Evolutionary conservation across 2,888 invertebrate genomes (phyloP), one percentile per base, ranked within the genome.

Genomic region (Magallana nippona): DNA sequence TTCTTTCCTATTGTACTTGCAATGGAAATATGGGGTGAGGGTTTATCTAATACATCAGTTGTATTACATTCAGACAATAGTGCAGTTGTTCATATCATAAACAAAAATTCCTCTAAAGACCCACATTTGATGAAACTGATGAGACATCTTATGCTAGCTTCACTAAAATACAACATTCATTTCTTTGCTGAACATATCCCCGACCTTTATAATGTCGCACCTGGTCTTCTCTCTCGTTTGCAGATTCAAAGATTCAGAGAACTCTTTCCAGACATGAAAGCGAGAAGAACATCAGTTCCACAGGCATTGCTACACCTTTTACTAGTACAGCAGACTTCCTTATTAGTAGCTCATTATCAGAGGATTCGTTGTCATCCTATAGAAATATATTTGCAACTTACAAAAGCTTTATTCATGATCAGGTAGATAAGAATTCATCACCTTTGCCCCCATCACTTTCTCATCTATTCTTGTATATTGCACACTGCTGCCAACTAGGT

Each of bases 51-150:
- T 22, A 63, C 63, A 27, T 27, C 63, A 63, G 63, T 63, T 10
- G 63, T 63, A 63, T 22, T 27, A 63, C 63, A 63, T 13, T 63
- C 63, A 10, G 63, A 63, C 63, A 63, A 63, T 22, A 63, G 63
- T 22, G 63, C 27, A 11, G 63, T 63, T 22, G 63, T 63, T 63
- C 27, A 63, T 63, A 22, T 63, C 22, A 63, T 63, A 63, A 63
- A 63, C 63, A 63, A 63, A 63, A 63, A 19, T 22, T 63, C 63
- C 19, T 63, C 63, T 22, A 63, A 22, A 19, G 27, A 63, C 11
- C 63, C 63, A 32, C 32, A 32, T 32, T 32, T 32, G 11, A 82
- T 84, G 84, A 19, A 57, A 55, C 57, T 82, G 15, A 15, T 84
- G 55, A 79, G 84, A 10, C 60, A 82, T 3, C 44, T 84, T 17